These are phyloP conservation scores for Actinia tenebrosa DNA, from an alignment of 64 coral and sea anemone genomes.

Conservation along the genomic window DNA sequence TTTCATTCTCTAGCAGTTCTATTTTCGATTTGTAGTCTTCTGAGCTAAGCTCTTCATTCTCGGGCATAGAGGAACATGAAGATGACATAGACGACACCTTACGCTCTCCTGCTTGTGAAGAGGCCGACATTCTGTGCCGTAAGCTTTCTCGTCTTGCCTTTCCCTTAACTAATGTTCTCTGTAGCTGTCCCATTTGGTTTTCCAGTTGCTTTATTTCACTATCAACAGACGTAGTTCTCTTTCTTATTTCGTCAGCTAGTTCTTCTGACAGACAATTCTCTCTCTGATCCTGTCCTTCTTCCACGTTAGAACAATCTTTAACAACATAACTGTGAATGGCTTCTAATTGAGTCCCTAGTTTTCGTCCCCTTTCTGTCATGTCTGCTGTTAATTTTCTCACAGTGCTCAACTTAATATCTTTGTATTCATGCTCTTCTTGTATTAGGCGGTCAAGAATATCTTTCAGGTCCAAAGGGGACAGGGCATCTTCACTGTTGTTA, in stretches of 20 bases:
- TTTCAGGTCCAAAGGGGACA: neutral
- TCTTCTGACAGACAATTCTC: constrained; percentile 23
- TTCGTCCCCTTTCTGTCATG: constrained; percentile 50
- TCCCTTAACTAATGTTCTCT: constrained; percentile 48
- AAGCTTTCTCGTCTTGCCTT: constrained; percentile 26
- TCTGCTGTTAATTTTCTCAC: constrained; percentile 30
- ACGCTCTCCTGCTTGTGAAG: neutral
- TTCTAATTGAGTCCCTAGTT: constrained; percentile 23
- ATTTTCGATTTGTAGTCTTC: constrained; percentile 50
- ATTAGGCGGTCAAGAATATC: constrained; percentile 4
- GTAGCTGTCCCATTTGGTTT: constrained; percentile 50
- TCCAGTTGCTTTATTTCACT: constrained; percentile 58
- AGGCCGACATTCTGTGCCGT: neutral
- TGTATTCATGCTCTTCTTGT: constrained; percentile 12
- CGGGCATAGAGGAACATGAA: neutral
- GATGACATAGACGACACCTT: constrained; percentile 12
- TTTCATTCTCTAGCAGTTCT: constrained; percentile 43
- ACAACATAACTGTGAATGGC: constrained; percentile 25
- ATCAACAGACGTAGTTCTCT: constrained; percentile 50
- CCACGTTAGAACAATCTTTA: constrained; percentile 4
- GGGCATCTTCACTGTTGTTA: neutral
- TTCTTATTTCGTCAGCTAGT: constrained; percentile 56
- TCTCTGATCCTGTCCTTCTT: neutral
- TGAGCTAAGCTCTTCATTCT: constrained; percentile 28
- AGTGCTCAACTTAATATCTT: constrained; percentile 13